These are phyloP conservation scores for Archips crataeganus DNA, from an alignment of 2,888 invertebrate genomes.

Conservation along the genomic window DNA sequence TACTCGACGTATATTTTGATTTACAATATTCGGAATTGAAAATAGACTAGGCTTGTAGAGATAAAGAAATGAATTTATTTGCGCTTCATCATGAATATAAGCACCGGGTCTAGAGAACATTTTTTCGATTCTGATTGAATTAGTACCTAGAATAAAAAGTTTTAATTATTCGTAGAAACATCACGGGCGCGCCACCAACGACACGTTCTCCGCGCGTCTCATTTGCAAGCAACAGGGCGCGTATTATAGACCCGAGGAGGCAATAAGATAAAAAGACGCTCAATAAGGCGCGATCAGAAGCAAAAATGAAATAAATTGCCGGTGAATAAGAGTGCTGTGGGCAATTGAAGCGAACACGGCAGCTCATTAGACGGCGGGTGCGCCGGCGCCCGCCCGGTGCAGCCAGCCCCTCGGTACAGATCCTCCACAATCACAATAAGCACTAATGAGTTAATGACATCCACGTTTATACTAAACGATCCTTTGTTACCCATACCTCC, in stretches of 20 bases:
- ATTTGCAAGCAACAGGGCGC: slow-evolving; percentile 84
- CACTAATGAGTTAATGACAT: slow-evolving; percentile 51
- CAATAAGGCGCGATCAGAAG: slow-evolving; percentile 85
- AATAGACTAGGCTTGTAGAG: slow-evolving; percentile 46
- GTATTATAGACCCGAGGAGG: slow-evolving; percentile 84
- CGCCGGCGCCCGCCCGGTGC: slow-evolving; percentile 51
- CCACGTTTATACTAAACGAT: slow-evolving; percentile 49
- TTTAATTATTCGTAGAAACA: slow-evolving; percentile 80
- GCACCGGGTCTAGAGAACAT: slow-evolving; percentile 41
- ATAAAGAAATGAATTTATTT: slow-evolving; percentile 40
- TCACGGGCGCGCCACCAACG: slow-evolving; percentile 75
- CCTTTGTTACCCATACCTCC: slow-evolving; percentile 8
- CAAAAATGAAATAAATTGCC: slow-evolving; percentile 86
- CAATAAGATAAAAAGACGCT: slow-evolving; percentile 84
- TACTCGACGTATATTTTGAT: slow-evolving; percentile 60
- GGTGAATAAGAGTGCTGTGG: slow-evolving; percentile 83
- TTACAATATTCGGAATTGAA: slow-evolving; percentile 50
- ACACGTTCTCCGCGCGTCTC: slow-evolving; percentile 80
- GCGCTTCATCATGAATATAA: slow-evolving; percentile 26
- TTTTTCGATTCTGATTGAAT: slow-evolving; percentile 51
- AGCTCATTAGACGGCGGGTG: slow-evolving; percentile 77
- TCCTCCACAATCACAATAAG: slow-evolving; percentile 48
- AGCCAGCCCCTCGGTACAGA: slow-evolving; percentile 43
- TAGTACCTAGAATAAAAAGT: slow-evolving; percentile 56
- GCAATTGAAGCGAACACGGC: slow-evolving; percentile 84